Evolutionary conservation across 2,888 invertebrate genomes (phyloP), one percentile per base, ranked within the genome.

Genomic region (Xylocampa areola): DNA sequence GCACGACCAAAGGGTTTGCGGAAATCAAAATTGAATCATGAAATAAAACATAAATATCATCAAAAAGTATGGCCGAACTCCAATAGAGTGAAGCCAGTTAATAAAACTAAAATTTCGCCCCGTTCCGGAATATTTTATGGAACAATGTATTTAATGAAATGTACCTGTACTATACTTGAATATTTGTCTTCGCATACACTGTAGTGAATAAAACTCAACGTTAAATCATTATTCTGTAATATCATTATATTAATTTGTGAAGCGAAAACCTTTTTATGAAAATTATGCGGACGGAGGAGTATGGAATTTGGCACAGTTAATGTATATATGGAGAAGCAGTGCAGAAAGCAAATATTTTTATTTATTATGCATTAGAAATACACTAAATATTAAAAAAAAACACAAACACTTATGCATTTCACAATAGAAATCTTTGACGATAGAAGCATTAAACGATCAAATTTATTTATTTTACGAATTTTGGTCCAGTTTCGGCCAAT

Each of bases 1-100:
- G 50, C 27, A 41, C 33, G 39, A 35, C 45, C 30, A 39, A 55
- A 74, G 62, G 49, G 59, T 66, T 54, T 10, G 1, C 0, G 23
- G 36, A 36, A n/a, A n/a, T n/a, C 23, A 57, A 29, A 57, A 44
- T 45, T 43, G 32, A 32, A 49, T 49, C 13, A 54, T 62, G 29
- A 23, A 52, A 43, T 54, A 27, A 19, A 33, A 21, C 36, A 11
- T n/a, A 19, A 10, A 29, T 25, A 29, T 45, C 23, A 36, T 48
- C 6, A 10, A 39, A 43, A 45, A 33, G 14, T 27, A 47, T 19
- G 21, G 4, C 1, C n/a, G 13, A 16, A 37, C 23, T 43, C n/a
- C 16, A 13, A 39, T 48, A 36, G 8, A 29, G 30, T 17, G 8
- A 37, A 35, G 16, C 29, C 2, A 6, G 35, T 17, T 29, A 44